Percentiles rank a stretch among this genome's conserved stretches.
phyloP scores from a whole-genome alignment of 2,797 vertebrate species.

The Capromys pilorides region DNA sequence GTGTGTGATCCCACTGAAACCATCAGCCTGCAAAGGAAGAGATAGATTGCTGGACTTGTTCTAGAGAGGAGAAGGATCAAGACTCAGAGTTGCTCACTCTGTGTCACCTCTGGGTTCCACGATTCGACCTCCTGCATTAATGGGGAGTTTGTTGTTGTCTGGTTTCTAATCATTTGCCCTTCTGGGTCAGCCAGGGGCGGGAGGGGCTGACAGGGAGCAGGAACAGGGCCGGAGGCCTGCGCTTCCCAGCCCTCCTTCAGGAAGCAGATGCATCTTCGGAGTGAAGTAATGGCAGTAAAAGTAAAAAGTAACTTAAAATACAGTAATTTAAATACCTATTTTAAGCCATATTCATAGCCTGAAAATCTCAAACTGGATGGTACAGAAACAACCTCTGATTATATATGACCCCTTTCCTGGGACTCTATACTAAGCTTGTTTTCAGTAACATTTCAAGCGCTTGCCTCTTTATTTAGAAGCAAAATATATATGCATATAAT shows the following conservation, averaged over 20 bases:
- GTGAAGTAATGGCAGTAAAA: neutral
- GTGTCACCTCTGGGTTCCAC: neutral
- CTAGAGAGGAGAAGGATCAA: neutral
- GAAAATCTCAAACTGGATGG: constrained; percentile 13
- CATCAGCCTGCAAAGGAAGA: neutral
- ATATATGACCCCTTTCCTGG: constrained; percentile 28
- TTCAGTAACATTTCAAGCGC: neutral
- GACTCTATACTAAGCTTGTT: constrained; percentile 22
- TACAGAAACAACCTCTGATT: constrained; percentile 10
- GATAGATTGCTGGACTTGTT: neutral
- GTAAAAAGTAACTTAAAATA: neutral
- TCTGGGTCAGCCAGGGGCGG: too few relatives aligned
- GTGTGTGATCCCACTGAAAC: neutral
- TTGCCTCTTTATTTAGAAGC: constrained; percentile 39
- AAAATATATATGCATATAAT: neutral
- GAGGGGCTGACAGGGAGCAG: neutral
- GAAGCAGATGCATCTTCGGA: neutral
- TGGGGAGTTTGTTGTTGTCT: neutral
- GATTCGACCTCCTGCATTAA: neutral
- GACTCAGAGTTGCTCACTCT: neutral
- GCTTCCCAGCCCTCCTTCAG: neutral
- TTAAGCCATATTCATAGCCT: neutral
- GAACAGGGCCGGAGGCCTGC: neutral
- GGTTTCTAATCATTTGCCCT: neutral
- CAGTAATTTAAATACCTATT: constrained; percentile 2